Conservation (phyloP, 2,888 invertebrate genomes). For the Drosophila merina region DNA sequence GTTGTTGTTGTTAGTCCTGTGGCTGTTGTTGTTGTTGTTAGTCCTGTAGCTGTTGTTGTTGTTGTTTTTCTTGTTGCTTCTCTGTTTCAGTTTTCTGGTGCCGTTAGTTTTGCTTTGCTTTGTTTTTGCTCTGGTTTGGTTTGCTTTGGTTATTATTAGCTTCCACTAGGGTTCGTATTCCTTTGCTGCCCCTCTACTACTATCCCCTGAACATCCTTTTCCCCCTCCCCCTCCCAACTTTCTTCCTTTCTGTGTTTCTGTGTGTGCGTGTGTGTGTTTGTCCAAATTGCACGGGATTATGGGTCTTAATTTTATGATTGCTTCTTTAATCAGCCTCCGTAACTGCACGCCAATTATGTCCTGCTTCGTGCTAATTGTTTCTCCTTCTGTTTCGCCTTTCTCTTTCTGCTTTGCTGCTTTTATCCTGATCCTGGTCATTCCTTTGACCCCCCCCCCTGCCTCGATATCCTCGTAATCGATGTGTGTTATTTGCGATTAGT, state of each 20-base stretch:
- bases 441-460: neutral
- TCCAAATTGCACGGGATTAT: conserved; percentile 73
- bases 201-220: neutral
- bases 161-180: conserved; percentile 29
- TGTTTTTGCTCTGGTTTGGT: conserved; percentile 32
- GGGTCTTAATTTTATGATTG: conserved; percentile 78
- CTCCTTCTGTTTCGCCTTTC: conserved; percentile 51
- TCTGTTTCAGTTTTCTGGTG: conserved; percentile 8
- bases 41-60: conserved; percentile 33
- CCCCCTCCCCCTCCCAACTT: neutral
- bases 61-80: conserved; percentile 40
- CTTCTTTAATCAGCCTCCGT: conserved; percentile 74
- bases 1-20: conserved; percentile 31
- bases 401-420: conserved; percentile 40
- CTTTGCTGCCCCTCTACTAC: neutral
- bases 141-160: conserved; percentile 47
- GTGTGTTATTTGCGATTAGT: conserved; percentile 51
- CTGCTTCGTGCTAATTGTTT: conserved; percentile 73
- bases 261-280: conserved; percentile 51
- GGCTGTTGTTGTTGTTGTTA: conserved; percentile 8
- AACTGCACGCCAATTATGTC: conserved; percentile 77
- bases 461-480: conserved; percentile 60
- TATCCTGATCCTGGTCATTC: neutral
- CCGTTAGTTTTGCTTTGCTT: conserved; percentile 23
- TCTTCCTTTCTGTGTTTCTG: conserved; percentile 16